A percentile compares a stretch with the other conserved stretches of the same genome.
Conservation (phyloP, 2,888 invertebrate species). For the Agrotis exclamationis region DNA sequence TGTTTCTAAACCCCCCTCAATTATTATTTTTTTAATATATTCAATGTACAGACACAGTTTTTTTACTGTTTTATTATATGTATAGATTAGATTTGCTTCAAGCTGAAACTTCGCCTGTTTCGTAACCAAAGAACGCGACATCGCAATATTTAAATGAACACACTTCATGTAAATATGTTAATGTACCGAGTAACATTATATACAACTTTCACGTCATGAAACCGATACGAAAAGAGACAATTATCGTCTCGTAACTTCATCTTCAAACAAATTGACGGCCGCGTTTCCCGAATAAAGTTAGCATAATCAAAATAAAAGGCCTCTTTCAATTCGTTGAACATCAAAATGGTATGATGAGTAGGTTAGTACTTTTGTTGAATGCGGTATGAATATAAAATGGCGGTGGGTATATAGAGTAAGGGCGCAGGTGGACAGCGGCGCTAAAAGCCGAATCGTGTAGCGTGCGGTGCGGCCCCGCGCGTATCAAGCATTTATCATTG, state of each 20-base stretch:
- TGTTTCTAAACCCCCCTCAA: no score
- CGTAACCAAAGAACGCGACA: slow-evolving; percentile 34
- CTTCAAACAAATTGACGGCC: slow-evolving; percentile 43
- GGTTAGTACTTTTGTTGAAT: slow-evolving; percentile 51
- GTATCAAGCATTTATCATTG: slow-evolving; percentile 78
- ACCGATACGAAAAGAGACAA: slow-evolving; percentile 43
- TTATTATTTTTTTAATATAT: no score
- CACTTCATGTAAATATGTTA: slow-evolving; percentile 41
- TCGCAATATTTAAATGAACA: slow-evolving; percentile 46
- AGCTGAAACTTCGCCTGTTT: slow-evolving; percentile 56
- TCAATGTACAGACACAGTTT: no score
- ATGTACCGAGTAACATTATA: slow-evolving; percentile 44
- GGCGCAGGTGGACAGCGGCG: slow-evolving; percentile 74
- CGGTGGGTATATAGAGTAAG: slow-evolving; percentile 61
- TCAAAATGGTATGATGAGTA: slow-evolving; percentile 53
- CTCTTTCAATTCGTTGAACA: slow-evolving; percentile 59
- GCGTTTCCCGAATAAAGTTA: slow-evolving; percentile 47
- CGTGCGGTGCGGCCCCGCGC: slow-evolving; percentile 59
- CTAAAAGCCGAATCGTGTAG: slow-evolving; percentile 79
- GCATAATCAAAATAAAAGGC: slow-evolving; percentile 56
- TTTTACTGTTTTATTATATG: no score
- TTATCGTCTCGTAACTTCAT: slow-evolving; percentile 47
- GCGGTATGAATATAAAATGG: slow-evolving; percentile 60
- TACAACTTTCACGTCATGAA: slow-evolving; percentile 43
- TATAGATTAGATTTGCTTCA: slow-evolving; percentile 56